Evolutionary conservation across 2,888 invertebrate genomes (phyloP).

Genomic region (Abrostola triplasia): DNA sequence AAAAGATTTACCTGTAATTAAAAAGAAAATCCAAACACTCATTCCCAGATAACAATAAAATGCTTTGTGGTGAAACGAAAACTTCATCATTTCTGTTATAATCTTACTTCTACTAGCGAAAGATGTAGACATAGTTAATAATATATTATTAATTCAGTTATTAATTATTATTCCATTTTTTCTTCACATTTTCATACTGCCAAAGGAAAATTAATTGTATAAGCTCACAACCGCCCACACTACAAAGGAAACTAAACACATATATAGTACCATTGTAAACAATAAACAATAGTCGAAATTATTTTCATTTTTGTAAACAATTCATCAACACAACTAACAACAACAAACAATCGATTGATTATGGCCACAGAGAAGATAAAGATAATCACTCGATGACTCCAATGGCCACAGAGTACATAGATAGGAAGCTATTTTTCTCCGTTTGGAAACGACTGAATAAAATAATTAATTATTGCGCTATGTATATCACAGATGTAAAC

Average conservation of each 20-base stretch:
- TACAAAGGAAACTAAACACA: constrained; percentile 27
- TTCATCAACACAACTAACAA: constrained; percentile 16
- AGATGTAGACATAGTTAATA: constrained; percentile 50
- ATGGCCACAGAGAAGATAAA: constrained; percentile 3
- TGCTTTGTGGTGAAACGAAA: constrained; percentile 91
- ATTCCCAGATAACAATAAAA: constrained; percentile 94
- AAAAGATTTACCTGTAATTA: constrained; percentile 90
- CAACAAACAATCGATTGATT: constrained; percentile 7
- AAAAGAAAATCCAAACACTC: constrained; percentile 94
- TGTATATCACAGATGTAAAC: too few relatives aligned
- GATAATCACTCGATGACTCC: too few relatives aligned
- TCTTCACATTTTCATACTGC: constrained; percentile 28
- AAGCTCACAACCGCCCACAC: constrained; percentile 37
- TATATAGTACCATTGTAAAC: constrained; percentile 37
- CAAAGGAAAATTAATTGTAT: constrained; percentile 27
- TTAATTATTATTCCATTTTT: too few relatives aligned
- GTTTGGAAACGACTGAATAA: too few relatives aligned
- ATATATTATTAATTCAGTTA: too few relatives aligned
- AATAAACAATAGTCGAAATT: background rate
- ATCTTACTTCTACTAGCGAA: constrained; percentile 67
- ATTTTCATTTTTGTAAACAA: constrained; percentile 41
- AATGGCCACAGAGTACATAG: too few relatives aligned
- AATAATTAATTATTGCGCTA: too few relatives aligned
- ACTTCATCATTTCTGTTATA: constrained; percentile 80
- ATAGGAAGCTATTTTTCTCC: too few relatives aligned